Conservation (phyloP, 1,140 invertebrate species). For the Plodia interpunctella region DNA sequence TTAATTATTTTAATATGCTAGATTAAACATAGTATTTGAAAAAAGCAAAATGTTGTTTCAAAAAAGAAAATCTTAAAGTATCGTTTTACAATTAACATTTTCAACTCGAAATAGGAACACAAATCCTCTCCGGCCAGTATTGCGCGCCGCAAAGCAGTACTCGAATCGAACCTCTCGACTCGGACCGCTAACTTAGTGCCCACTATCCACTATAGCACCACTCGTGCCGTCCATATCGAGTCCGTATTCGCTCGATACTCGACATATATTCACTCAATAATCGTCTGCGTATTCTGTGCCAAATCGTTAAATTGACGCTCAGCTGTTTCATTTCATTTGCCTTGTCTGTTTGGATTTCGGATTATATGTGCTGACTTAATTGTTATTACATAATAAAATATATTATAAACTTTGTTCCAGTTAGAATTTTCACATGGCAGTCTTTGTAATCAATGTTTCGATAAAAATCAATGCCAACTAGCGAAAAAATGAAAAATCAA, state of each 20-base stretch:
- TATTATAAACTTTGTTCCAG: no score
- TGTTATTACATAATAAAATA: no score
- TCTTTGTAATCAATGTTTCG: no score
- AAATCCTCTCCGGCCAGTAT: not conserved
- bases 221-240: not conserved
- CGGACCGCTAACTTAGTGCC: conserved; percentile 1
- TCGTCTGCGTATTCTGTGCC: not conserved
- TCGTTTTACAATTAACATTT: not conserved
- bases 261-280: conserved; percentile 3
- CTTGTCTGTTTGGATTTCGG: no score
- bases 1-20: no score
- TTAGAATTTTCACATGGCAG: no score
- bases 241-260: conserved; percentile 3
- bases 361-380: no score
- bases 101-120: not conserved
- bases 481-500: no score
- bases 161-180: not conserved
- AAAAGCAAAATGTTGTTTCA: no score
- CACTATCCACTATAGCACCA: not conserved
- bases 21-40: no score
- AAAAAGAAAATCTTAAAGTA: not conserved
- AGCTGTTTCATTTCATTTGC: no score
- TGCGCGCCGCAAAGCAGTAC: conserved; percentile 2
- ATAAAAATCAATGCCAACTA: no score
- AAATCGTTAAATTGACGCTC: not conserved